Conservation (phyloP, 2,797 vertebrate genomes). For the Podargus strigoides region DNA sequence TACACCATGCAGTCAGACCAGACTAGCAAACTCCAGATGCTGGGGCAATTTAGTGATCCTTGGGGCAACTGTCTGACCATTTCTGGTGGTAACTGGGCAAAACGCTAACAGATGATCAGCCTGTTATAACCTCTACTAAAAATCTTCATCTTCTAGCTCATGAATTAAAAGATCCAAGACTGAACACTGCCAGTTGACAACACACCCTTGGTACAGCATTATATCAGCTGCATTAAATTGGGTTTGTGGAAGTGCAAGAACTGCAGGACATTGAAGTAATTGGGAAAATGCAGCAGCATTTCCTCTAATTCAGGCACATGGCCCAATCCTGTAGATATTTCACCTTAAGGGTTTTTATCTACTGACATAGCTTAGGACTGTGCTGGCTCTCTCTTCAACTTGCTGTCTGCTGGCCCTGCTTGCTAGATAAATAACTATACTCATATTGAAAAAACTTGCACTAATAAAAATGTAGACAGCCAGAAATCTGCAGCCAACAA, state of each 20-base stretch:
- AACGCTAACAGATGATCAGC: not conserved
- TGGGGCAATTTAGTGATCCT: not conserved
- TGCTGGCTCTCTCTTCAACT: slow-evolving; percentile 36
- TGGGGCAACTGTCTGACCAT: not conserved
- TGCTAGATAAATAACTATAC: slow-evolving; percentile 56
- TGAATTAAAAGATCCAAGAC: not conserved
- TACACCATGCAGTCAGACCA: not conserved
- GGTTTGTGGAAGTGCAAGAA: not conserved
- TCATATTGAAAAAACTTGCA: slow-evolving; percentile 50
- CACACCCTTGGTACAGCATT: not conserved
- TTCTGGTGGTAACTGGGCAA: not conserved
- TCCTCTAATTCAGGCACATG: slow-evolving; percentile 5
- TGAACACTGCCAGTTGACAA: not conserved
- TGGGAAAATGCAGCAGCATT: slow-evolving; percentile 28
- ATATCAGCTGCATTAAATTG: not conserved
- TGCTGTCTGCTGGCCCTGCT: slow-evolving; percentile 38
- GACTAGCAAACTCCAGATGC: not conserved
- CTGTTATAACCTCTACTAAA: not conserved
- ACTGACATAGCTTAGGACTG: slow-evolving; percentile 13
- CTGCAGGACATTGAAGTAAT: slow-evolving; percentile 1
- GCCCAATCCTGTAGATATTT: slow-evolving; percentile 32
- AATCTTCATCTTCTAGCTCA: not conserved
- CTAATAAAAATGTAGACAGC: slow-evolving; percentile 58
- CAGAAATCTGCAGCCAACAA: slow-evolving; percentile 65
- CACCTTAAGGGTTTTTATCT: slow-evolving; percentile 19